Percentiles rank a stretch among this genome's conserved stretches.
phyloP scores from a whole-genome alignment of 2,888 invertebrate species.

The Busseola fusca region DNA sequence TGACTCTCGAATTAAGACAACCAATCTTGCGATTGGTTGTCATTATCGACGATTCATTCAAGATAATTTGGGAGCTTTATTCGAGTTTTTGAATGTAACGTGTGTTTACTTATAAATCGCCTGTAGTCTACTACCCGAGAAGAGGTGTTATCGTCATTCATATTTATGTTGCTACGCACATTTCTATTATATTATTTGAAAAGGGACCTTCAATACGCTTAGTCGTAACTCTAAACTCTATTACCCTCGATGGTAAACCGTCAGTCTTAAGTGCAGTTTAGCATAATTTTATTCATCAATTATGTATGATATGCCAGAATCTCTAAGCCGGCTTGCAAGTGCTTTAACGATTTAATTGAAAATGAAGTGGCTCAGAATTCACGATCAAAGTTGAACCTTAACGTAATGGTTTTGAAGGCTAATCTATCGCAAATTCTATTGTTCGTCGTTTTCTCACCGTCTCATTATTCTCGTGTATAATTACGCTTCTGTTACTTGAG shows the following conservation, averaged over 20 bases:
- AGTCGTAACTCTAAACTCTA: conserved; percentile 30
- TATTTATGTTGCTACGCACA: conserved; percentile 8
- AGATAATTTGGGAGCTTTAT: conserved; percentile 43
- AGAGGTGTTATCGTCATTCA: not conserved
- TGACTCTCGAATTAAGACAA: conserved; percentile 75
- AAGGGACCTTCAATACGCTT: conserved; percentile 4
- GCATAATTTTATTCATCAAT: conserved; percentile 55
- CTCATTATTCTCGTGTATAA: conserved; percentile 61
- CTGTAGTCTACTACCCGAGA: not conserved
- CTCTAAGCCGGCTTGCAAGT: conserved; percentile 37
- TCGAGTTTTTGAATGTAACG: conserved; percentile 34
- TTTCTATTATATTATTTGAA: conserved; percentile 22
- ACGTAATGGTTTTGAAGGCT: conserved; percentile 63
- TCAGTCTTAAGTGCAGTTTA: conserved; percentile 46
- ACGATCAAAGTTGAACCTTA: conserved; percentile 45
- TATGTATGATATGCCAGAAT: conserved; percentile 53
- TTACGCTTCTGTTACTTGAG: conserved; percentile 59
- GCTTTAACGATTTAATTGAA: conserved; percentile 56
- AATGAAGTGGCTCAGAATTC: conserved; percentile 48
- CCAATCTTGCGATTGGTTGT: conserved; percentile 68
- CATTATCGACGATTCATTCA: conserved; percentile 50
- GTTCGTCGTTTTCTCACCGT: conserved; percentile 63
- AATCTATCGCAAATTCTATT: conserved; percentile 63
- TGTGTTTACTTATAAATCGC: conserved; percentile 27
- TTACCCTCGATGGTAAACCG: conserved; percentile 28